Evolutionary conservation across 2,113 vertebrate genomes (phyloP).

Genomic region (Rhea pennata): DNA sequence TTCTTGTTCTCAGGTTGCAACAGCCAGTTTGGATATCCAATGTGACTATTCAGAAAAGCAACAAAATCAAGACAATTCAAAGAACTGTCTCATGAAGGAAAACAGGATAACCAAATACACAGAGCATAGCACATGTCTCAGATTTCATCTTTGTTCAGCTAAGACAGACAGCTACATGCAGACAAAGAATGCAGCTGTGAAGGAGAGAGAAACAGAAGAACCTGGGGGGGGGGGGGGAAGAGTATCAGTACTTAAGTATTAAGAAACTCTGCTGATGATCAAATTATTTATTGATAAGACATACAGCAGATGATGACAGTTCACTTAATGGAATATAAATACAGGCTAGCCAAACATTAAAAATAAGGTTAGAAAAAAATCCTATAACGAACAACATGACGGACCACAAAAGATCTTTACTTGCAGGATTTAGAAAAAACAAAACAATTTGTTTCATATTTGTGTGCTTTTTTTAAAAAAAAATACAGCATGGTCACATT

Average conservation of each 20-base stretch:
- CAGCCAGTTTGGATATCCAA: neutral
- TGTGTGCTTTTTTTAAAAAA: neutral
- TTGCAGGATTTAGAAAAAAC: neutral
- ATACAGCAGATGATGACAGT: neutral
- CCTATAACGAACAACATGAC: neutral
- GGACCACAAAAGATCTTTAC: neutral
- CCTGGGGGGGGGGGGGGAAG: neutral
- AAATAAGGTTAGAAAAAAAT: neutral
- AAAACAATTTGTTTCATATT: neutral
- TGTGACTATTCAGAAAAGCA: neutral
- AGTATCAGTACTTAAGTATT: neutral
- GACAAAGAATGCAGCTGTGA: neutral
- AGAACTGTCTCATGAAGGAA: neutral
- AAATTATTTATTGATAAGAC: neutral
- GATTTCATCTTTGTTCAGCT: too few species aligned
- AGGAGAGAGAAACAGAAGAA: neutral
- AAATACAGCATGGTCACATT: neutral
- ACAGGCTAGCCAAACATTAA: neutral
- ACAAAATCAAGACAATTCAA: neutral
- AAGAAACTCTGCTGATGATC: neutral
- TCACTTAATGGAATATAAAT: neutral
- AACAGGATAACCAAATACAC: neutral
- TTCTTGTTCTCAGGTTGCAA: neutral
- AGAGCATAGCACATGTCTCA: neutral
- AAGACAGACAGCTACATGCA: neutral